Evolutionary conservation across 2,113 vertebrate genomes (phyloP), one percentile per base, ranked within the genome.

Genomic region (Reinhardtius hippoglossoides): DNA sequence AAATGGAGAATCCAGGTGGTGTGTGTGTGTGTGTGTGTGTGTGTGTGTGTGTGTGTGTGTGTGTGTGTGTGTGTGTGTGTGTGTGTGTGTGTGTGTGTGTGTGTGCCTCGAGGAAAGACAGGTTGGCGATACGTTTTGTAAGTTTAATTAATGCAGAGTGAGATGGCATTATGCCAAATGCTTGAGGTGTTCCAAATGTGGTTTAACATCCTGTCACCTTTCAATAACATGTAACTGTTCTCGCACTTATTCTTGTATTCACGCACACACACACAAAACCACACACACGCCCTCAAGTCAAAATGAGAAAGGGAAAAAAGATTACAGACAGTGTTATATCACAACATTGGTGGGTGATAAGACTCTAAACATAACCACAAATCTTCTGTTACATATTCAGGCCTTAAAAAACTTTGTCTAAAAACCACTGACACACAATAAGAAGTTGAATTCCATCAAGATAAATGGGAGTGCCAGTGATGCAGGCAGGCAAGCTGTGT

Each of bases 131-230:
- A 58, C 58, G 60, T 84, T 79, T 69, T 70, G 44, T 42, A 85
- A 23, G 74, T 88, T 86, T 87, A 88, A 92, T 90, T 90, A 89
- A 84, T 40, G 54, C 58, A 77, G 26, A 1, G 5, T 42, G 75
- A 80, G 63, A 72, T 65, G 69, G 66, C 50, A 56, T 64, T 46
- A 67, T 44, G 37, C 71, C 81, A 72, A 81, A 76, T 58, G 54
- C 86, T 86, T 1, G 44, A 78, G 84, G 88, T 79, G 55, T 46
- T 83, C 83, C 44, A 59, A 63, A 78, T 68, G 55, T 65, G 64
- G 42, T 87, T 82, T 67, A 81, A 78, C 80, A 87, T 86, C 65
- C 67, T 46, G 70, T 76, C 80, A 85, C 80, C 87, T 81, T 79
- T 84, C 63, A 88, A 59, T 75, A 86, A 80, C 46, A 78, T 42